These are phyloP conservation scores for Chaunax sp. DNA, from an alignment of 2,797 vertebrate genomes.

Conservation along the genomic window DNA sequence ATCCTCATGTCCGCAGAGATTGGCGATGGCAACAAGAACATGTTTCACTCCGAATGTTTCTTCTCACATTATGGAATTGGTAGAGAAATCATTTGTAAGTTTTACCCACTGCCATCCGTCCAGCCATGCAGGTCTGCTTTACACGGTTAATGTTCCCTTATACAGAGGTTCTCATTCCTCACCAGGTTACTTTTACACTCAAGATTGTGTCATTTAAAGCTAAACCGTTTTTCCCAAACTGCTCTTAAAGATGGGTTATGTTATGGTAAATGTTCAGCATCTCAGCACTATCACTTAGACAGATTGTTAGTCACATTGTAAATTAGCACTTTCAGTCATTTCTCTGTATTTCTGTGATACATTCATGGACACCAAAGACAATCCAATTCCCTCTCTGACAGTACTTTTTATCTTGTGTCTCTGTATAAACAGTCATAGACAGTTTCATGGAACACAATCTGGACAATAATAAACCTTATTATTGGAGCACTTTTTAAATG, in stretches of 20 bases:
- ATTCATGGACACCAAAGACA: conserved; percentile 61
- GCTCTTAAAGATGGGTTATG: too few species aligned
- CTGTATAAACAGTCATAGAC: conserved; percentile 15
- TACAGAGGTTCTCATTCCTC: conserved; percentile 16
- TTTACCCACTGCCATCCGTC: conserved; percentile 46
- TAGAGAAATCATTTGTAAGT: conserved; percentile 19
- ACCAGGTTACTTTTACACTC: conserved; percentile 11
- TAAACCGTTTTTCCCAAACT: conserved; percentile 10
- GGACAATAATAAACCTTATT: conserved; percentile 6
- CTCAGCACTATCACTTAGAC: background rate
- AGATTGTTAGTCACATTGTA: background rate
- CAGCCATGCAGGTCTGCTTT: conserved; percentile 28
- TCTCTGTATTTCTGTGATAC: conserved; percentile 17
- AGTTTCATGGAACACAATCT: background rate
- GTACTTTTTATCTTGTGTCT: conserved; percentile 4
- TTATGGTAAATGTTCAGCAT: background rate
- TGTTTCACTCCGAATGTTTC: conserved; percentile 46
- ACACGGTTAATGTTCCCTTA: background rate
- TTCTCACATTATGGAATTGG: conserved; percentile 9
- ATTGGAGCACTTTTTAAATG: background rate
- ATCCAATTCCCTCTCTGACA: conserved; percentile 20
- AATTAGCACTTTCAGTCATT: background rate
- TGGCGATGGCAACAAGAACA: conserved; percentile 3
- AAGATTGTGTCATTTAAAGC: conserved; percentile 22
- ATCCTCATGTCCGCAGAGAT: conserved; percentile 20